A percentile compares a stretch with the other conserved stretches of the same genome.
Evolutionary conservation across 37 sponge, comb jelly and placozoan species (phyloP).

Genomic region (Beroe forskalii): DNA sequence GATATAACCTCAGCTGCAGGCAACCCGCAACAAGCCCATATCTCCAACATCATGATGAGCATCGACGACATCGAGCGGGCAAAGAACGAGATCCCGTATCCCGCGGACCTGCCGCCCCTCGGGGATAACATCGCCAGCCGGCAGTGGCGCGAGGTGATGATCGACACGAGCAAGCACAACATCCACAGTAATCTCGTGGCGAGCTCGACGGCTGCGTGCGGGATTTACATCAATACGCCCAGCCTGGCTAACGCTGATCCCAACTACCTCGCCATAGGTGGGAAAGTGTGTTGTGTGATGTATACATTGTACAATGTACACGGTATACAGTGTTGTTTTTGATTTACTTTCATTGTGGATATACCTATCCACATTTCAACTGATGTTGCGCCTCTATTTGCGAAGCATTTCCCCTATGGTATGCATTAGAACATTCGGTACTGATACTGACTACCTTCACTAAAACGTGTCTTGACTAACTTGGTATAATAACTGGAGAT

Average conservation of each 20-base stretch:
- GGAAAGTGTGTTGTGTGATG: too few species aligned
- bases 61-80: slow-evolving; percentile 66
- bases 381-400: neutral
- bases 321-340: neutral
- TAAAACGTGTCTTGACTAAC: too few species aligned
- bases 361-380: neutral
- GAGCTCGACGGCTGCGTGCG: slow-evolving; percentile 46
- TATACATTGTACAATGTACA: too few species aligned
- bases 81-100: slow-evolving; percentile 65
- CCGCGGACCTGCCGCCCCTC: slow-evolving; percentile 67
- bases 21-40: slow-evolving; percentile 67
- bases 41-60: slow-evolving; percentile 65
- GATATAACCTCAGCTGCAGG: slow-evolving; percentile 51
- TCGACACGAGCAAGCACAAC: slow-evolving; percentile 55
- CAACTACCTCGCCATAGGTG: slow-evolving; percentile 62
- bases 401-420: too few species aligned
- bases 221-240: slow-evolving; percentile 56
- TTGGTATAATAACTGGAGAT: too few species aligned
- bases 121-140: slow-evolving; percentile 57
- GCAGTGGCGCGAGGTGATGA: slow-evolving; percentile 59
- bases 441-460: too few species aligned
- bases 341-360: neutral
- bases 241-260: slow-evolving; percentile 33
- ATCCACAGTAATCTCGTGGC: slow-evolving; percentile 55
- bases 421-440: too few species aligned